These are phyloP conservation scores for Trematomus loennbergii DNA, from an alignment of 2,113 vertebrate species.

Conservation along the genomic window DNA sequence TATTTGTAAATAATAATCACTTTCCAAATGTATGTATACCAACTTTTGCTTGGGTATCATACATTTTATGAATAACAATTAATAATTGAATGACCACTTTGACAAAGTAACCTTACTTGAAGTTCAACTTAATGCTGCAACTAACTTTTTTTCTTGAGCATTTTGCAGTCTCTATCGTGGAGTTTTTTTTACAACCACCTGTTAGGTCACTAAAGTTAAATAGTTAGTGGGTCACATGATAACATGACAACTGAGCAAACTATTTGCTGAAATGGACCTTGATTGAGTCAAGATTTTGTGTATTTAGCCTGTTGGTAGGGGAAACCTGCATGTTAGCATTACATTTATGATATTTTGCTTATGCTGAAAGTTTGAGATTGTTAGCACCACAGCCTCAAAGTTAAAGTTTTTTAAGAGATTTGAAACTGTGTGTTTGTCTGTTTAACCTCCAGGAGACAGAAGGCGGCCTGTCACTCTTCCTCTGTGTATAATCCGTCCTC, in stretches of 20 bases:
- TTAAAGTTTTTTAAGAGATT: neutral
- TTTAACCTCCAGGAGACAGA: neutral
- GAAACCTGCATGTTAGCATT: neutral
- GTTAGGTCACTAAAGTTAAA: neutral
- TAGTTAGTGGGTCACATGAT: neutral
- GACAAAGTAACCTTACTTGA: too few species aligned
- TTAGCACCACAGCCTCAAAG: neutral
- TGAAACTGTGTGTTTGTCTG: constrained; percentile 2
- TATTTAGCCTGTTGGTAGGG: neutral
- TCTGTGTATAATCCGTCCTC: constrained; percentile 8
- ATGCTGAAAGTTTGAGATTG: neutral
- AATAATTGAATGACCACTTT: too few species aligned
- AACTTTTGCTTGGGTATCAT: neutral
- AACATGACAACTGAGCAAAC: neutral
- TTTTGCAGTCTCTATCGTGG: too few species aligned
- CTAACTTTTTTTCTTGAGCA: too few species aligned
- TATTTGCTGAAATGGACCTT: neutral
- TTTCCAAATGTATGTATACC: neutral
- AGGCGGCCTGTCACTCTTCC: constrained; percentile 21
- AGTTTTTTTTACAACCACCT: neutral
- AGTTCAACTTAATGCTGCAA: too few species aligned
- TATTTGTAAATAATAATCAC: neutral
- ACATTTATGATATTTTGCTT: neutral
- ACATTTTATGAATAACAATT: neutral
- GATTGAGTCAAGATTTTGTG: neutral